phyloP scores from a whole-genome alignment of 2,888 invertebrate species.

The Physocephala rufipes region DNA sequence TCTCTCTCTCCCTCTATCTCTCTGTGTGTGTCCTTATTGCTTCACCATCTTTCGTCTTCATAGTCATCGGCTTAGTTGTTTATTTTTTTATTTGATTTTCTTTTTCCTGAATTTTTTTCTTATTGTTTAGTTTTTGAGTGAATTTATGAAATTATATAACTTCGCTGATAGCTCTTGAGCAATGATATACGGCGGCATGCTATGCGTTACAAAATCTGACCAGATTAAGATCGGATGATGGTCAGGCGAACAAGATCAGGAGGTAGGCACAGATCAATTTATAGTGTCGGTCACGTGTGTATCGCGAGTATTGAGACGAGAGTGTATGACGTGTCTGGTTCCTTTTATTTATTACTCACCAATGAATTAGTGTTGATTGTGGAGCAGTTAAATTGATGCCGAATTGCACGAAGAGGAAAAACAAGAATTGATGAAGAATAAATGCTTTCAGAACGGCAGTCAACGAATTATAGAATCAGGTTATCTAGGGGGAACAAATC shows the following conservation, averaged over 20 bases:
- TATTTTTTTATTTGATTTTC: background rate
- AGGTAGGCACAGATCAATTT: constrained; percentile 39
- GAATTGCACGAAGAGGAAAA: no score
- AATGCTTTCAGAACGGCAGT: no score
- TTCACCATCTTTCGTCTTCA: background rate
- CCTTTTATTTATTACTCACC: constrained; percentile 5
- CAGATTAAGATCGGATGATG: background rate
- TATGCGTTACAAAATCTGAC: constrained; percentile 13
- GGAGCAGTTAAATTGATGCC: constrained; percentile 15
- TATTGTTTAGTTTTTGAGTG: constrained; percentile 33
- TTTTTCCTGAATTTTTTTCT: constrained; percentile 9
- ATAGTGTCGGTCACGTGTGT: constrained; percentile 42
- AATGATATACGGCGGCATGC: constrained; percentile 29
- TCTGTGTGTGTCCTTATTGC: background rate
- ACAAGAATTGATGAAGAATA: no score
- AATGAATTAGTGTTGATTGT: constrained; percentile 26
- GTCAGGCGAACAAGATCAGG: constrained; percentile 19
- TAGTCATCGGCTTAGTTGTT: background rate
- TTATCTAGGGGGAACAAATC: no score
- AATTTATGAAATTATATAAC: constrained; percentile 44
- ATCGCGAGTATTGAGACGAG: background rate
- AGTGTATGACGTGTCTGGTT: background rate
- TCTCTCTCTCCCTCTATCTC: constrained; percentile 5
- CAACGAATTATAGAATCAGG: no score
- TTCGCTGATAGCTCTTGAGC: constrained; percentile 36